Conservation (phyloP, 2,888 invertebrate species). For the Polymixis lichenea region DNA sequence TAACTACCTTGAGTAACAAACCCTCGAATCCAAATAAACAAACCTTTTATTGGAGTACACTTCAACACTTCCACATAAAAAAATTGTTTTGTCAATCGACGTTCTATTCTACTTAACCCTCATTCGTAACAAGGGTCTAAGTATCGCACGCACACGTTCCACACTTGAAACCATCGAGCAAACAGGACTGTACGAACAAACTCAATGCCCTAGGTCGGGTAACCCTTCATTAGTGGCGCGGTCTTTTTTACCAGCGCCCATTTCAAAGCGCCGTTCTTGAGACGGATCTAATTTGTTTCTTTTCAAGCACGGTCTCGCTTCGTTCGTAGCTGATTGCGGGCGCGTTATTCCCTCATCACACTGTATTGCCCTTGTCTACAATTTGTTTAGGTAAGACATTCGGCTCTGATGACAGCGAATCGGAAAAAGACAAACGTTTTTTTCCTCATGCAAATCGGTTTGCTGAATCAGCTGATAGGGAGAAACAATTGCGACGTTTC, state of each 20-base stretch:
- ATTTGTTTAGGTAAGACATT: conserved; percentile 79
- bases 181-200: conserved; percentile 49
- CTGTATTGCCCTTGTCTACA: conserved; percentile 76
- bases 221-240: conserved; percentile 85
- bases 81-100: conserved; percentile 53
- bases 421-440: conserved; percentile 58
- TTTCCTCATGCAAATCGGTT: conserved; percentile 58
- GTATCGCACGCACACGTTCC: conserved; percentile 47
- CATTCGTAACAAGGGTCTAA: conserved; percentile 55
- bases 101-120: conserved; percentile 51
- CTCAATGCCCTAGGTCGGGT: conserved; percentile 67
- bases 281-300: conserved; percentile 89
- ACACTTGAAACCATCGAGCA: conserved; percentile 47
- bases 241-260: conserved; percentile 79
- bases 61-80: conserved; percentile 50
- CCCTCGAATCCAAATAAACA: conserved; percentile 43
- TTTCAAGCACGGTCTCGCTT: conserved; percentile 84
- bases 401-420: conserved; percentile 69
- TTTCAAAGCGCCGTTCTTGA: conserved; percentile 85
- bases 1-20: conserved; percentile 14
- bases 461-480: conserved; percentile 54
- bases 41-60: conserved; percentile 44
- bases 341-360: conserved; percentile 79
- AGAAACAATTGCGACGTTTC: conserved; percentile 61
- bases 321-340: conserved; percentile 81